Base-by-base conservation (phyloP, 2,888 invertebrate genomes). In the Mechanitis messenoides region DNA sequence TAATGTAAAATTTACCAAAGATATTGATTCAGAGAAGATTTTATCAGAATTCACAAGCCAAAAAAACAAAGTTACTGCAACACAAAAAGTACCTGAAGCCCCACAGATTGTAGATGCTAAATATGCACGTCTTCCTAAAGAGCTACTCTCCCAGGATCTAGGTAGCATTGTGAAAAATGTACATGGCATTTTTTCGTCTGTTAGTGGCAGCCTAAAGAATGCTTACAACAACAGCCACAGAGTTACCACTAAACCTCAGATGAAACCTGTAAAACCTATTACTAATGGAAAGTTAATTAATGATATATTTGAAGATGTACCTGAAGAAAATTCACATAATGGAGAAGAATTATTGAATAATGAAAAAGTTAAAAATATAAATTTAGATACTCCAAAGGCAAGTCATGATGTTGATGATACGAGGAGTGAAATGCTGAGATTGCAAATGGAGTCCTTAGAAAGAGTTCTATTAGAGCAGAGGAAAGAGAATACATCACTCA, bases 121-220 rank as follows among this genome's bases (percentile, higher is more conserved):
- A 64, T 85, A 85, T 38, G 62, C 80, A 1, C 73, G 83, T 45
- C 70, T 87, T 71, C 85, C 85, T 0, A 89, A 88, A 72, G 90
- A 90, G 65, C 69, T 88, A 0, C 60, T 89, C 1, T 78, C 85
- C 0, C 89, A 86, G 77, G 90, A 90, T 53, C 70, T 90, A 0
- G 88, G 89, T 0, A 86, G 79, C 63, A 84, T 91, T 1, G 89
- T 90, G 1, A 90, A 90, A 70, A 91, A 90, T 73, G 90, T 90
- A 0, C 91, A 91, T 3, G 90, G 90, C 0, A 86, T 91, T 70
- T 90, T 91, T 65, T 89, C 90, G 0, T 84, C 87, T 0, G 84
- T 90, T 0, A 87, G 90, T 4, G 90, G 90, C 0, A 88, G 86
- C 57, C 70, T 91, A 4, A 90, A 88, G 66, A 84, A 83, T 70